phyloP scores from a whole-genome alignment of 2,888 invertebrate species.

The Idaea dimidiata region DNA sequence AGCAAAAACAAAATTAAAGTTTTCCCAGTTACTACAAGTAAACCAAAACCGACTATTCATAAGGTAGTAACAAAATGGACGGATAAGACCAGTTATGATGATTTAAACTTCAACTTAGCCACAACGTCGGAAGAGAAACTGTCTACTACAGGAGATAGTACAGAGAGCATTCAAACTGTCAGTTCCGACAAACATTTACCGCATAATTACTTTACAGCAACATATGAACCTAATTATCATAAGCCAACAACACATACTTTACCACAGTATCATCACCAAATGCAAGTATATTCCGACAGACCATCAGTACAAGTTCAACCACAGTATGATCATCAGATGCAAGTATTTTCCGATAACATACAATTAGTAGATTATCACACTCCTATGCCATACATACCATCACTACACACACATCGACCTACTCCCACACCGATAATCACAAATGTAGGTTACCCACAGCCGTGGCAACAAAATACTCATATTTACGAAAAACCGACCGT shows the following conservation, averaged over 20 bases:
- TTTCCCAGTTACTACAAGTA: slow-evolving; percentile 15
- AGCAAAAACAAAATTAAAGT: not conserved
- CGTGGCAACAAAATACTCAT: slow-evolving; percentile 44
- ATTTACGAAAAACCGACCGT: slow-evolving; percentile 48
- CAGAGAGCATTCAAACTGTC: slow-evolving; percentile 31
- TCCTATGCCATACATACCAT: slow-evolving; percentile 37
- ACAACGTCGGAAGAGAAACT: slow-evolving; percentile 25
- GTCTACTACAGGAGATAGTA: slow-evolving; percentile 31
- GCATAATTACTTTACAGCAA: slow-evolving; percentile 32
- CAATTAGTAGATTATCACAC: slow-evolving; percentile 53
- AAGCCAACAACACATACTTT: not conserved
- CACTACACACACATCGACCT: slow-evolving; percentile 52
- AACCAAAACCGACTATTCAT: slow-evolving; percentile 57
- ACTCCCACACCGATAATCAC: slow-evolving; percentile 67
- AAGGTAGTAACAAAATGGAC: slow-evolving; percentile 79
- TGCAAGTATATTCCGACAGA: not conserved
- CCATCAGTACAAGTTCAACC: slow-evolving; percentile 37
- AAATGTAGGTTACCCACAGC: slow-evolving; percentile 66
- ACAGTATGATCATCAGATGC: slow-evolving; percentile 33
- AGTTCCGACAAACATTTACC: slow-evolving; percentile 32
- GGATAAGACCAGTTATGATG: slow-evolving; percentile 68
- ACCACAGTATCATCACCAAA: not conserved
- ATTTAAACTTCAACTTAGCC: slow-evolving; percentile 68
- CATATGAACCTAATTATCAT: slow-evolving; percentile 26
- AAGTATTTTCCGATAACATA: slow-evolving; percentile 55